These are phyloP conservation scores for Liodrosophila aerea DNA, from an alignment of 2,888 invertebrate species.

Conservation along the genomic window DNA sequence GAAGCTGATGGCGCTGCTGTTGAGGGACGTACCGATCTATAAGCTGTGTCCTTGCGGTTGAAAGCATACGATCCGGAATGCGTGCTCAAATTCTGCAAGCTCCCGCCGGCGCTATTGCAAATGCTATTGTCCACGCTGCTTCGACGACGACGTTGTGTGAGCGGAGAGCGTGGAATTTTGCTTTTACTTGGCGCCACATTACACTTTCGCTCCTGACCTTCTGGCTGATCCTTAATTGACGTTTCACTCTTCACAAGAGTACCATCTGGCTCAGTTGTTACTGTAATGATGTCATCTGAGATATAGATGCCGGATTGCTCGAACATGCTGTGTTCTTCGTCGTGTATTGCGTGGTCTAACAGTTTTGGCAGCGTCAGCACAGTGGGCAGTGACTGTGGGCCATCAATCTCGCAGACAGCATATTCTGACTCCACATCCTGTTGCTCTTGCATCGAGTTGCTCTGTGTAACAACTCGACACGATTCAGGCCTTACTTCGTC, in stretches of 20 bases:
- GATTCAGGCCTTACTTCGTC: constrained; percentile 66
- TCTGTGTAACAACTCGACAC: constrained; percentile 5
- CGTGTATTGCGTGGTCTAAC: background rate
- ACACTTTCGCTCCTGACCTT: background rate
- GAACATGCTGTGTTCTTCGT: constrained; percentile 66
- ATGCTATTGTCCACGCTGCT: constrained; percentile 80
- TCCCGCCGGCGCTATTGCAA: constrained; percentile 74
- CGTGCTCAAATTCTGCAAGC: constrained; percentile 74
- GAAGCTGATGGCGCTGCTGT: constrained; percentile 67
- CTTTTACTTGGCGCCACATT: constrained; percentile 64
- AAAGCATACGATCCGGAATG: constrained; percentile 74
- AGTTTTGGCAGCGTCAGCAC: constrained; percentile 50
- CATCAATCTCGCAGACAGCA: constrained; percentile 56
- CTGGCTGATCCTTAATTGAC: background rate
- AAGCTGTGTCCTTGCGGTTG: constrained; percentile 81
- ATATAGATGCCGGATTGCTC: constrained; percentile 81
- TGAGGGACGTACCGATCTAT: constrained; percentile 76
- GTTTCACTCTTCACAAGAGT: background rate
- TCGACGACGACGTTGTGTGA: constrained; percentile 79
- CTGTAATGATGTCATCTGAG: constrained; percentile 83
- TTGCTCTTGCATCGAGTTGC: background rate
- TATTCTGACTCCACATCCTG: constrained; percentile 15
- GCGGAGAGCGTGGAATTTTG: constrained; percentile 82
- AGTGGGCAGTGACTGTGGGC: constrained; percentile 77
- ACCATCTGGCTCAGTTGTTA: constrained; percentile 77